Conservation (phyloP, 2,888 invertebrate species). For the Phragmatobia fuliginosa region DNA sequence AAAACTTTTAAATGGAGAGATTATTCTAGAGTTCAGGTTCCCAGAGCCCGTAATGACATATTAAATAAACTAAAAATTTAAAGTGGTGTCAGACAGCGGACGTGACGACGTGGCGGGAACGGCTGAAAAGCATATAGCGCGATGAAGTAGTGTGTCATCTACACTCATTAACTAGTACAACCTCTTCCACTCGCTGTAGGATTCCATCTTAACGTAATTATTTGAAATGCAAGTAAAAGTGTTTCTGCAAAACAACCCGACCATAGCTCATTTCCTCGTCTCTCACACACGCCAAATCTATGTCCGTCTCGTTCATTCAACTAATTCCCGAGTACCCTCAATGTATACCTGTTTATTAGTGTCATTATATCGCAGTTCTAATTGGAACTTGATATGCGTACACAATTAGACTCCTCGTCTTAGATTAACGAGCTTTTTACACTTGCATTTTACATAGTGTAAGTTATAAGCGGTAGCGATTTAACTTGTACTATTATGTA, state of each 20-base stretch:
- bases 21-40: not conserved
- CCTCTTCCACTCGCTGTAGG: not conserved
- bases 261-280: slow-evolving; percentile 27
- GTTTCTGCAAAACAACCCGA: not conserved
- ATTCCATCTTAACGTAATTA: not conserved
- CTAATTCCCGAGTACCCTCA: slow-evolving; percentile 44
- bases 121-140: not conserved
- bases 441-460: slow-evolving; percentile 45
- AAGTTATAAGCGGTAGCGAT: slow-evolving; percentile 41
- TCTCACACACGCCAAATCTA: slow-evolving; percentile 2
- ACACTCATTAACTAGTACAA: not conserved
- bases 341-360: slow-evolving; percentile 56
- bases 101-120: not conserved
- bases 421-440: slow-evolving; percentile 80
- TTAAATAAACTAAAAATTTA: not conserved
- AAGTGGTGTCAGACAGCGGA: not conserved
- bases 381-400: slow-evolving; percentile 83
- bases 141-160: not conserved
- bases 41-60: not conserved
- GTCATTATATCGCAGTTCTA: slow-evolving; percentile 76
- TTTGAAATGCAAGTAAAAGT: not conserved
- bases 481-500: not conserved
- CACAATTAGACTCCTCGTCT: slow-evolving; percentile 77
- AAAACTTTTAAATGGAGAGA: not conserved
- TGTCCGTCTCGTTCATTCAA: slow-evolving; percentile 33